These are phyloP conservation scores for Ptychoptera contaminata DNA, from an alignment of 2,888 invertebrate genomes.

Conservation along the genomic window DNA sequence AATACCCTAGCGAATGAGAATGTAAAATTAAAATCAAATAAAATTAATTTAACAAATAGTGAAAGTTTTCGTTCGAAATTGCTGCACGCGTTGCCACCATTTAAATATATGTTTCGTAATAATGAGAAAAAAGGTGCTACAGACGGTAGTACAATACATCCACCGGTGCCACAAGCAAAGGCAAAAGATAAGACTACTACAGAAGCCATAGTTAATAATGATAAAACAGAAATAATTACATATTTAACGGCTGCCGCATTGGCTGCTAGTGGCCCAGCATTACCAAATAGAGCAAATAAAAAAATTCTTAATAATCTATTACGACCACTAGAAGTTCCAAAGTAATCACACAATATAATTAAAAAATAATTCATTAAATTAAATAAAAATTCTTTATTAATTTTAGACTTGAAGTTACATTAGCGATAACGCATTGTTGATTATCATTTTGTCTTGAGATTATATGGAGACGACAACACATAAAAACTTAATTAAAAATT, in stretches of 20 bases:
- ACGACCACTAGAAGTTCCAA: constrained; percentile 12
- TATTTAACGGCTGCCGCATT: constrained; percentile 12
- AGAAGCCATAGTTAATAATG: not conserved
- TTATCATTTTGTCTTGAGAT: too few species aligned
- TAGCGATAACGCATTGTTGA: constrained; percentile 7
- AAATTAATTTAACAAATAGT: not conserved
- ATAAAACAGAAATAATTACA: constrained; percentile 10
- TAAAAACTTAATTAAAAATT: too few species aligned
- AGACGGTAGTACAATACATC: not conserved
- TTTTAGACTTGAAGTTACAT: constrained; percentile 12
- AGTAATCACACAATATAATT: constrained; percentile 9
- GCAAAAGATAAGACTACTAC: too few species aligned
- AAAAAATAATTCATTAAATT: not conserved
- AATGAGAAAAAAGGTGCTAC: not conserved
- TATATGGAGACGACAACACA: too few species aligned
- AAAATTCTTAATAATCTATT: constrained; percentile 10
- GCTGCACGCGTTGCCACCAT: constrained; percentile 10
- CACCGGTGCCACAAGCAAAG: too few species aligned
- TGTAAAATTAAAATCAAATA: too few species aligned
- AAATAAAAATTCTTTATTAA: not conserved
- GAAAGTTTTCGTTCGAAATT: constrained; percentile 11
- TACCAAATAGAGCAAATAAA: constrained; percentile 8
- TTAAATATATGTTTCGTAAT: constrained; percentile 1
- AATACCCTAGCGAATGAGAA: not conserved
- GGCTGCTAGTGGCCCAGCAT: constrained; percentile 9